These are phyloP conservation scores for Pollicipes pollicipes DNA, from an alignment of 1,140 invertebrate genomes.

Conservation along the genomic window DNA sequence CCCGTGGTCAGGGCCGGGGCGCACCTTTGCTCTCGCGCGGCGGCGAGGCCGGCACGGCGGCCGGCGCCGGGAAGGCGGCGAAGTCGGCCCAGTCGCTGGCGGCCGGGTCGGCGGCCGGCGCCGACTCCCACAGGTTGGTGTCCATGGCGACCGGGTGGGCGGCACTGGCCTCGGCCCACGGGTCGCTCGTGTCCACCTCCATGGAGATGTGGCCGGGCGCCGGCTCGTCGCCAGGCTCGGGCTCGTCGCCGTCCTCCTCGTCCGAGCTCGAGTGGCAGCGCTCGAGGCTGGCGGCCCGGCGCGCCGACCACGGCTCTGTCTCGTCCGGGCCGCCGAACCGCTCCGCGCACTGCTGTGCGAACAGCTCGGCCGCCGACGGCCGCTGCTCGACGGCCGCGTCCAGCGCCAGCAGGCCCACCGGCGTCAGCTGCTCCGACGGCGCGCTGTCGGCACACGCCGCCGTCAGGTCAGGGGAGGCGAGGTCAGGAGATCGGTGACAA, in stretches of 20 bases:
- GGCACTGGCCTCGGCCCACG: not conserved
- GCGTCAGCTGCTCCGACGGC: not conserved
- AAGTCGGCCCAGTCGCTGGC: not conserved
- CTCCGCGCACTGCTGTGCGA: not conserved
- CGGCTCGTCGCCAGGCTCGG: not conserved
- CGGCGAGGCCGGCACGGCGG: too few species aligned
- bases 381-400: not conserved
- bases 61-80: too few species aligned
- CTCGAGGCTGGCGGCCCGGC: not conserved
- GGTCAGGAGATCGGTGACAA: too few species aligned
- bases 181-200: not conserved
- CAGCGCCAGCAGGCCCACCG: not conserved
- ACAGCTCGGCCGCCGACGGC: not conserved
- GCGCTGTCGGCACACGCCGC: too few species aligned
- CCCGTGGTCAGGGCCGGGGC: too few species aligned
- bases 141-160: not conserved
- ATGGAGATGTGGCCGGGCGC: not conserved
- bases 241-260: not conserved
- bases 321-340: not conserved
- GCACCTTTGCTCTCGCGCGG: too few species aligned
- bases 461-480: too few species aligned
- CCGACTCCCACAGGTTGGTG: not conserved
- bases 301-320: not conserved
- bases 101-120: too few species aligned
- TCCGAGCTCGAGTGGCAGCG: not conserved